phyloP scores from a whole-genome alignment of 2,888 invertebrate species.

The Tetheella fluctuosa region DNA sequence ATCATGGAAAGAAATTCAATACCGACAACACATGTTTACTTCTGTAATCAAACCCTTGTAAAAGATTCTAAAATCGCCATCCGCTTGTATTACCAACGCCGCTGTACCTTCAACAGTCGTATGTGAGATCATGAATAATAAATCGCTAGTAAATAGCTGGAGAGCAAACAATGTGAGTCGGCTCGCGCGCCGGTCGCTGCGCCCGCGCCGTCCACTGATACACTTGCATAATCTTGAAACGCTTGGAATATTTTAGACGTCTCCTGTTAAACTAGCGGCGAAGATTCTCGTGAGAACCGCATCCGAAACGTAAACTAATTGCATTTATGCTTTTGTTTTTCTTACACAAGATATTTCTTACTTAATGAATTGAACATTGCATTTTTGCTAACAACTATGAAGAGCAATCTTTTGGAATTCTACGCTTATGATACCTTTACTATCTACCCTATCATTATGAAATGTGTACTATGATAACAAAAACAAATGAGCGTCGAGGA shows the following conservation, averaged over 20 bases:
- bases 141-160: constrained; percentile 15
- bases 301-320: background rate
- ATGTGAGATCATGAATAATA: constrained; percentile 18
- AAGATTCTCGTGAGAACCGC: background rate
- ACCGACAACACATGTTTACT: no score
- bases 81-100: background rate
- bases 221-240: background rate
- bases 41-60: no score
- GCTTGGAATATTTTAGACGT: background rate
- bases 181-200: background rate
- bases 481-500: no score
- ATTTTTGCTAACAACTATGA: background rate
- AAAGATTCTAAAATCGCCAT: background rate
- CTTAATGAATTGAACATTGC: background rate
- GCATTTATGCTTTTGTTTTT: background rate
- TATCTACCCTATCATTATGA: no score
- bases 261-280: background rate
- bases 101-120: background rate
- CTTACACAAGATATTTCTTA: no score
- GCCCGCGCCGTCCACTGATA: background rate
- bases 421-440: no score
- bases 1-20: no score
- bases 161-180: constrained; percentile 8
- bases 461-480: no score
- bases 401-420: background rate